Conservation (phyloP, 92 coral and sea anemone genomes). For the Pocillopora meandrina region DNA sequence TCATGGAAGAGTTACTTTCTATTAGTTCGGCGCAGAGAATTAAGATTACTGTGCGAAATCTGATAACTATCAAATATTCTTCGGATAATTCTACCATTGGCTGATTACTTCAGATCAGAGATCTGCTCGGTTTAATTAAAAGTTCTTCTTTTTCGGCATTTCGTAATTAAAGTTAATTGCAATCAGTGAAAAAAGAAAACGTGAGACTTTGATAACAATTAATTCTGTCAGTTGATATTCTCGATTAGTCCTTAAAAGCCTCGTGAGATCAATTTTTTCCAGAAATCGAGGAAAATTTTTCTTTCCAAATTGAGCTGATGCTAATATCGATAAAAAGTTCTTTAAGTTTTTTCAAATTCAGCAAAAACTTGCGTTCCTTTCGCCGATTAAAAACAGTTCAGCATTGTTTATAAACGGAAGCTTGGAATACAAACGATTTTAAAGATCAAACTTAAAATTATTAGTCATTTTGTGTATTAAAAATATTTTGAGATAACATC, state of each 20-base stretch:
- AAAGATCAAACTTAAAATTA: conserved; percentile 4
- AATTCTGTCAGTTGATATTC: conserved; percentile 11
- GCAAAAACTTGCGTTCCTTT: background rate
- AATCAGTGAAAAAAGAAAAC: conserved; percentile 26
- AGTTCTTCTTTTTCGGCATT: conserved; percentile 37
- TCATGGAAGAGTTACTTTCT: conserved; percentile 5
- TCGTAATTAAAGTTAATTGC: conserved; percentile 46
- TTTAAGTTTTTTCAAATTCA: background rate
- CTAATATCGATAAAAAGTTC: background rate
- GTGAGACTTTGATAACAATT: conserved; percentile 18
- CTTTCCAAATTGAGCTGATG: too few relatives aligned
- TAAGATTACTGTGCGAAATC: conserved; percentile 15
- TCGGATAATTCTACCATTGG: conserved; percentile 15
- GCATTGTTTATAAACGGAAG: conserved; percentile 17
- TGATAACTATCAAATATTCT: conserved; percentile 27
- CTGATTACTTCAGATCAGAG: conserved; percentile 25
- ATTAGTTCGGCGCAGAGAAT: conserved; percentile 21
- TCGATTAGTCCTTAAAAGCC: background rate
- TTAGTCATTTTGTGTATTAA: background rate
- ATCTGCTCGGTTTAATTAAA: conserved; percentile 45
- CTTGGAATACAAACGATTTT: conserved; percentile 7
- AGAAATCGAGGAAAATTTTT: background rate
- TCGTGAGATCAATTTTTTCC: background rate
- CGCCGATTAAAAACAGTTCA: background rate
- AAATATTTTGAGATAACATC: background rate